Evolutionary conservation across 2,113 vertebrate species (phyloP), one percentile per base, ranked within the genome.

Genomic region (Poicephalus meyeri): DNA sequence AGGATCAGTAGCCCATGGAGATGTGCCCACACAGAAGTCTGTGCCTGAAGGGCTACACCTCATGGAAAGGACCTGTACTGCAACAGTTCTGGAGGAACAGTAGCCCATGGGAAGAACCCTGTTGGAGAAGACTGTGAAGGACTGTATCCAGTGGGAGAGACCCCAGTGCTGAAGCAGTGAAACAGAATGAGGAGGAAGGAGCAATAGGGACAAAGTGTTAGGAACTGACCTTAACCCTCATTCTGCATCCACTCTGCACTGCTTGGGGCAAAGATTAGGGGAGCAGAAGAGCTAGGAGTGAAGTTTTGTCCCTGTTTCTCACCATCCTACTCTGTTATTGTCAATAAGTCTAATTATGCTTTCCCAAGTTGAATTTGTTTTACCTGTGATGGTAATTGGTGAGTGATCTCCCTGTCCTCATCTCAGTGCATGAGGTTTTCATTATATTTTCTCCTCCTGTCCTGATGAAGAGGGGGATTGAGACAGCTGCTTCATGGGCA

Each of bases 131-230:
- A 28, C 29, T 86, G 15, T 61, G 58, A 55, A 61, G 60, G 29
- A 52, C 44, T 74, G 7, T 28, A 70, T 33, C 5, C 55, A 1
- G 3, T 31, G 44, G 26, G 26, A 47, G 18, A 58, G 3, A 39
- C 1, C 1, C 1, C 13, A 9, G 16, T 3, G 1, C 4, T 15
- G 15, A 4, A 55, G 25, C 33, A 50, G 33, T 20, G 5, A 33
- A 88, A 25, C 5, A 49, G 7, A 0, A 1, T 28, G 47, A 68
- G 46, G n/a, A 76, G 29, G 35, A 56, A 35, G 47, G 17, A 86
- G 17, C 15, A 50, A 11, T 47, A 39, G 26, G 58, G 20, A 42
- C 0, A 0, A 47, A 41, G 16, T 47, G 25, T 55, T 63, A 12
- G 35, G 25, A 60, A 35, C 33, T 50, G 21, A 63, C 11, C 24